A percentile compares a stretch with the other conserved stretches of the same genome.
phyloP scores from a whole-genome alignment of 2,888 invertebrate genomes.

The Drosophila formosana region DNA sequence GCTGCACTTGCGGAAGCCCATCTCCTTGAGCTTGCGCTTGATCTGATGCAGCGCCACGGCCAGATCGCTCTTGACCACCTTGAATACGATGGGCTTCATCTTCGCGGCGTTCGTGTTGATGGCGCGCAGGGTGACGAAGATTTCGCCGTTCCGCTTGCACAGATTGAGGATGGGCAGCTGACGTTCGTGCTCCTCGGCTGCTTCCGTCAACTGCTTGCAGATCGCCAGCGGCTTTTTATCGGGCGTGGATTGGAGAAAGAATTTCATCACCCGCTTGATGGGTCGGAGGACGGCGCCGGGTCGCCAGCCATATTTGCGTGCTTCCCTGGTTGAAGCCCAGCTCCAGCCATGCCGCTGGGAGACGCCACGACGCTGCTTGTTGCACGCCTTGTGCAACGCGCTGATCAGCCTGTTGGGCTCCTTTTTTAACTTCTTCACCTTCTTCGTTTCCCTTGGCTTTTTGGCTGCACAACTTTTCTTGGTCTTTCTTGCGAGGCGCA shows the following conservation, averaged over 20 bases:
- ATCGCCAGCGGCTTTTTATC: constrained; percentile 46
- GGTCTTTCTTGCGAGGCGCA: background rate
- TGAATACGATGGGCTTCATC: constrained; percentile 88
- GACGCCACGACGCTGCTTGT: constrained; percentile 85
- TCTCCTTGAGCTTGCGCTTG: constrained; percentile 86
- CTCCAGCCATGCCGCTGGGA: constrained; percentile 89
- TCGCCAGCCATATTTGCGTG: constrained; percentile 79
- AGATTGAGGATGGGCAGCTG: constrained; percentile 87
- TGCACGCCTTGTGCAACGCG: constrained; percentile 87
- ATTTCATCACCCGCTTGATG: constrained; percentile 80
- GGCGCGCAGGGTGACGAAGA: constrained; percentile 86
- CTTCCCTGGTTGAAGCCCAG: constrained; percentile 85
- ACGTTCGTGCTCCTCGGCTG: constrained; percentile 70
- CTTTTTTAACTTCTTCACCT: background rate
- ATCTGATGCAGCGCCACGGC: constrained; percentile 86
- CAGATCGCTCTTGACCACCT: constrained; percentile 87
- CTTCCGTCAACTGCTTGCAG: constrained; percentile 82
- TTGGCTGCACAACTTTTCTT: background rate
- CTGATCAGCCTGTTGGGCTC: background rate
- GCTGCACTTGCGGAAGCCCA: constrained; percentile 86
- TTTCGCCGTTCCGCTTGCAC: constrained; percentile 88
- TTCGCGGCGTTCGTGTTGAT: background rate
- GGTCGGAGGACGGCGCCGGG: constrained; percentile 83
- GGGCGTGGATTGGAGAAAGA: constrained; percentile 73
- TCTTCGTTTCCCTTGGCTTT: background rate